A percentile compares a stretch with the other conserved stretches of the same genome.
These are phyloP conservation scores for Agrenia bidenticulata DNA, from an alignment of 2,888 invertebrate species.

Conservation along the genomic window DNA sequence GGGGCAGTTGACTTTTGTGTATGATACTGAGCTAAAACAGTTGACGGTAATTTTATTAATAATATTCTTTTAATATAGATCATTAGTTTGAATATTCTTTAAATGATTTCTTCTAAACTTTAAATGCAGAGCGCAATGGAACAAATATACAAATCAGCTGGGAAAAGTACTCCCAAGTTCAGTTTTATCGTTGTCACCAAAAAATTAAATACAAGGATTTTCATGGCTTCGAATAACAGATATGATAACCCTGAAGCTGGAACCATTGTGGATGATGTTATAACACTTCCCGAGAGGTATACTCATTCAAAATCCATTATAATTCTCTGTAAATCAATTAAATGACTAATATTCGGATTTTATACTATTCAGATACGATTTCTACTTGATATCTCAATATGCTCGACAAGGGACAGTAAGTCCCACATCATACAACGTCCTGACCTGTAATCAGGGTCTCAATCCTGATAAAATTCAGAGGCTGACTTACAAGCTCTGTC, in stretches of 20 bases:
- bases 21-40: conserved; percentile 69
- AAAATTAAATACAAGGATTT: conserved; percentile 66
- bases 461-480: conserved; percentile 75
- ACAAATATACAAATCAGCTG: conserved; percentile 17
- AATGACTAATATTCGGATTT: background rate
- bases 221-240: conserved; percentile 1
- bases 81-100: background rate
- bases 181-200: conserved; percentile 86
- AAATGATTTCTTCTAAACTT: background rate
- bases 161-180: conserved; percentile 57
- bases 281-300: conserved; percentile 71
- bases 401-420: conserved; percentile 86
- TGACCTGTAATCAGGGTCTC: conserved; percentile 70
- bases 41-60: conserved; percentile 55
- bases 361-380: conserved; percentile 70
- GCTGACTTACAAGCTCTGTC: conserved; percentile 79
- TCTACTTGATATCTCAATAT: conserved; percentile 82
- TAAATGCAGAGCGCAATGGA: conserved; percentile 23
- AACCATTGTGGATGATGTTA: conserved; percentile 80
- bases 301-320: background rate
- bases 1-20: conserved; percentile 79
- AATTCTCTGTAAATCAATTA: background rate
- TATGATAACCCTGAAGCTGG: conserved; percentile 71
- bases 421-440: conserved; percentile 86
- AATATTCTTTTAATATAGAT: too few species aligned